These are phyloP conservation scores for Xenopus petersii DNA, from an alignment of 2,797 vertebrate genomes.

Conservation along the genomic window DNA sequence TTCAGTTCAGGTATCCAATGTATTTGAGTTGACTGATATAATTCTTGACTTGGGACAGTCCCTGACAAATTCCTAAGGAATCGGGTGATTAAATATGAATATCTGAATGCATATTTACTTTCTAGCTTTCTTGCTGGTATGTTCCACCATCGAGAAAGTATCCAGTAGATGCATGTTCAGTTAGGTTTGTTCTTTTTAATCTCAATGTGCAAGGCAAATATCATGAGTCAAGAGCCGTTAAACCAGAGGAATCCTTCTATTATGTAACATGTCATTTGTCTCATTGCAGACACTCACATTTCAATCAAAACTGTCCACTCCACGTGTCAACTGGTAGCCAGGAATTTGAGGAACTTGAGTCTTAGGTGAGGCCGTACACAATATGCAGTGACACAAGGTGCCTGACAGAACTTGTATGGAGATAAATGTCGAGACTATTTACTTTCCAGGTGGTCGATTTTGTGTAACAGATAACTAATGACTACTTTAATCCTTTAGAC, in stretches of 20 bases:
- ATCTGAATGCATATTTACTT: no score
- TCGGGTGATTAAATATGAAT: no score
- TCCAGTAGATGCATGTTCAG: no score
- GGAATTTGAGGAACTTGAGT: slow-evolving; percentile 35
- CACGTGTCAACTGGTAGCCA: neutral
- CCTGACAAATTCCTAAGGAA: no score
- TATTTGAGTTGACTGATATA: no score
- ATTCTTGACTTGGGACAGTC: no score
- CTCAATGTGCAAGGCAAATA: neutral
- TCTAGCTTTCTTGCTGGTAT: no score
- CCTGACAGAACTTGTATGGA: slow-evolving; percentile 60
- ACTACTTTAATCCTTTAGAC: slow-evolving; percentile 70
- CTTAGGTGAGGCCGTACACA: slow-evolving; percentile 54
- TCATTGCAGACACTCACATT: no score
- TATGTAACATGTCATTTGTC: neutral
- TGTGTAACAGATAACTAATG: slow-evolving; percentile 65
- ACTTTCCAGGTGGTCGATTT: slow-evolving; percentile 66
- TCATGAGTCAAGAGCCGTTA: neutral
- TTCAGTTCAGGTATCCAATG: no score
- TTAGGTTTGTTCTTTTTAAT: neutral
- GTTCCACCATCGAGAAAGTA: no score
- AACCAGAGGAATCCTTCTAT: neutral
- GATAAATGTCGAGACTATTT: slow-evolving; percentile 60
- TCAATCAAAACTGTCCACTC: neutral
- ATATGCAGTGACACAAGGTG: slow-evolving; percentile 50